Percentiles rank a stretch among this genome's conserved stretches.
Evolutionary conservation across 2,888 invertebrate genomes (phyloP).

Genomic region (Netelia fuscicornis): DNA sequence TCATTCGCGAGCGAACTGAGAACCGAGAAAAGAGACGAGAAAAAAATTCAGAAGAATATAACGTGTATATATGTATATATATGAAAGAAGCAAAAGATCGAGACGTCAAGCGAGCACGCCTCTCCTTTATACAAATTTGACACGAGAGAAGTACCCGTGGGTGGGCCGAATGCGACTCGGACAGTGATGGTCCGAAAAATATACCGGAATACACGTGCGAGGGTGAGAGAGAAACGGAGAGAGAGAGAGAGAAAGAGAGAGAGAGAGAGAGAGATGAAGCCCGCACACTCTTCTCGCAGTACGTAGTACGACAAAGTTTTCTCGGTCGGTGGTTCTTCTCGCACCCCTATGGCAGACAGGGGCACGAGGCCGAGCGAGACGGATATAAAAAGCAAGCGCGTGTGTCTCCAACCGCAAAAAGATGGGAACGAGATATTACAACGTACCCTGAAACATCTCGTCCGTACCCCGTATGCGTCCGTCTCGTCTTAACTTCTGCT

Average conservation of each 20-base stretch:
- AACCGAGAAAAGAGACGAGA: conserved; percentile 20
- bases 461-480: conserved; percentile 10
- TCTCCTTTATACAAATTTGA: conserved; percentile 67
- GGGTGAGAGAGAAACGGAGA: conserved; percentile 22
- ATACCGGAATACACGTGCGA: not conserved
- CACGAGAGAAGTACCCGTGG: conserved; percentile 65
- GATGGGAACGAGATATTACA: conserved; percentile 68
- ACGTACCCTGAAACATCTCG: conserved; percentile 36
- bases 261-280: conserved; percentile 23
- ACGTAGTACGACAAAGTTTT: conserved; percentile 18
- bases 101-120: conserved; percentile 63
- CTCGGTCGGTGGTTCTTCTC: conserved; percentile 45
- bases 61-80: not conserved
- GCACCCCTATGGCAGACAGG: conserved; percentile 34
- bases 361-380: conserved; percentile 20
- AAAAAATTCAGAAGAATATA: conserved; percentile 22
- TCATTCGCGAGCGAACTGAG: conserved; percentile 41
- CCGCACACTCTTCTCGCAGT: conserved; percentile 36
- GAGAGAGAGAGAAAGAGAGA: conserved; percentile 11
- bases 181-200: conserved; percentile 53
- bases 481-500: conserved; percentile 28
- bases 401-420: conserved; percentile 65
- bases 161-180: conserved; percentile 57
- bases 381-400: conserved; percentile 14
- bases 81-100: conserved; percentile 53